Evolutionary conservation across 2,797 vertebrate genomes (phyloP).

Genomic region (Myiotriccus ornatus): DNA sequence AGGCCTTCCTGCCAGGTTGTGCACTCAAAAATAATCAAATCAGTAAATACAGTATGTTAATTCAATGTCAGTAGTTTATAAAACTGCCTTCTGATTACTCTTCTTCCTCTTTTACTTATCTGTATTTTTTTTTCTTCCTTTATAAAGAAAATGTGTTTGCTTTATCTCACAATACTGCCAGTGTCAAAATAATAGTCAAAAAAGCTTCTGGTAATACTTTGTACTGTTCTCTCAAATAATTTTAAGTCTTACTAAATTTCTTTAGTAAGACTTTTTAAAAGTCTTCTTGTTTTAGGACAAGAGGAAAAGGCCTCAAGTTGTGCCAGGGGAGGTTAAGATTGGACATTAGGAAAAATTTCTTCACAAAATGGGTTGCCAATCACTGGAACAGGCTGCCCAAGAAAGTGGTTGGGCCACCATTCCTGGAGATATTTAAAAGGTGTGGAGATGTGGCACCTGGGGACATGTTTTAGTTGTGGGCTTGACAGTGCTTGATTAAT

Average conservation of each 20-base stretch:
- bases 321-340: neutral
- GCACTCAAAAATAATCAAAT: neutral
- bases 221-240: neutral
- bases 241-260: neutral
- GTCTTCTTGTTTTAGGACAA: neutral
- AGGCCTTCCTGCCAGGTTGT: neutral
- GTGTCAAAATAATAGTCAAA: neutral
- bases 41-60: neutral
- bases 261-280: neutral
- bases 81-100: neutral
- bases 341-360: neutral
- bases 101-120: neutral
- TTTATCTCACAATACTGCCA: neutral
- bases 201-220: neutral
- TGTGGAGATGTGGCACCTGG: neutral
- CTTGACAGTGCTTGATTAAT: neutral
- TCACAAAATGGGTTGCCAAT: neutral
- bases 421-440: neutral
- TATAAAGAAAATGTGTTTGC: neutral
- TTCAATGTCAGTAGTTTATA: neutral
- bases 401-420: neutral
- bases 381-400: neutral
- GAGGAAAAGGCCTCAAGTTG: neutral
- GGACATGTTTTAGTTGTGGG: neutral
- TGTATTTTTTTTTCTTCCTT: neutral